Evolutionary conservation across 2,888 invertebrate genomes (phyloP).

Genomic region (Eupelmus urozonus): DNA sequence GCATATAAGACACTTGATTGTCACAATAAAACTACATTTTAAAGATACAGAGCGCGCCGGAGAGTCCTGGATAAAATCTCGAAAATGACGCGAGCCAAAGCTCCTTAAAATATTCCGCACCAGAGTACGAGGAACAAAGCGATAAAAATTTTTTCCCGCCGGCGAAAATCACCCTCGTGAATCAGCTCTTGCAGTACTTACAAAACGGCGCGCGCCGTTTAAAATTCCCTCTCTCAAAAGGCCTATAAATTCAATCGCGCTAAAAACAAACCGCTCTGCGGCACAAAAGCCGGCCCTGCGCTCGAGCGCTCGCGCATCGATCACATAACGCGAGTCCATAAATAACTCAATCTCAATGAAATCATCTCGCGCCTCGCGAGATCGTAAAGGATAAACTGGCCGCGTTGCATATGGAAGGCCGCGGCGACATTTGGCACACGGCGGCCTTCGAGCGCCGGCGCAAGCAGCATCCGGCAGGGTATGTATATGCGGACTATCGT

Average conservation of each 20-base stretch:
- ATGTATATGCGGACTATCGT: neutral
- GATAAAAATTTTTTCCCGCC: too few relatives aligned
- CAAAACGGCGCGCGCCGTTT: neutral
- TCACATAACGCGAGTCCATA: constrained; percentile 7
- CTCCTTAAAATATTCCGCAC: too few relatives aligned
- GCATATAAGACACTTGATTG: too few relatives aligned
- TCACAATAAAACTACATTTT: too few relatives aligned
- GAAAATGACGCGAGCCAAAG: too few relatives aligned
- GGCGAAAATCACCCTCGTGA: too few relatives aligned
- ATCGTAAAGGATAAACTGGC: neutral
- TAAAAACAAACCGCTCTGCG: neutral
- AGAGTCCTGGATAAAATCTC: too few relatives aligned
- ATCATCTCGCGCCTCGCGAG: constrained; percentile 10
- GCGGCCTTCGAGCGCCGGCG: neutral
- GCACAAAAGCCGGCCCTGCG: neutral
- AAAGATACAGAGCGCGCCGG: too few relatives aligned
- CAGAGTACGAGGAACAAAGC: too few relatives aligned
- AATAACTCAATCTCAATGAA: constrained; percentile 48
- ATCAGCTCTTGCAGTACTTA: too few relatives aligned
- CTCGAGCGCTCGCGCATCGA: constrained; percentile 12
- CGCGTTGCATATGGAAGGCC: neutral
- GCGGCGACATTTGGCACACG: constrained; percentile 23
- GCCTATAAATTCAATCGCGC: neutral
- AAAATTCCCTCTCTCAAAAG: neutral
- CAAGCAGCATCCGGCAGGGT: constrained; percentile 20